Percentiles rank a stretch among this genome's conserved stretches.
phyloP scores from a whole-genome alignment of 64 coral and sea anemone genomes.

The Astreopora myriophthalma region DNA sequence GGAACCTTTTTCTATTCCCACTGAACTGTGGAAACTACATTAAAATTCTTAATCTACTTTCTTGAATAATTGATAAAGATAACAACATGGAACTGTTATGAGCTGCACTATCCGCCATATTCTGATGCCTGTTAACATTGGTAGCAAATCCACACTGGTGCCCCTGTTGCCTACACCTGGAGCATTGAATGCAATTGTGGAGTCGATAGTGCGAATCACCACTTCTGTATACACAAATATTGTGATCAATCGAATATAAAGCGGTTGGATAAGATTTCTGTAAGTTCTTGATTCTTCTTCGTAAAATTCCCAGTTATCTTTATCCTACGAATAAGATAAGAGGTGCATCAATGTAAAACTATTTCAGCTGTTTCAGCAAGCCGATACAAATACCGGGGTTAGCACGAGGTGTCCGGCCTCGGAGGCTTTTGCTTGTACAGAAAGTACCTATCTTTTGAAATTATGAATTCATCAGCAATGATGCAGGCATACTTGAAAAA shows the following conservation, averaged over 20 bases:
- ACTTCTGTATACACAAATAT: slow-evolving; percentile 83
- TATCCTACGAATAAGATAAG: background rate
- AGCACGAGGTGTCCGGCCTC: too few species aligned
- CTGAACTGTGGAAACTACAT: too few species aligned
- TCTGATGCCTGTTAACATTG: slow-evolving; percentile 37
- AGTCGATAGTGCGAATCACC: slow-evolving; percentile 56
- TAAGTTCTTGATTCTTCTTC: background rate
- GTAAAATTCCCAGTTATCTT: background rate
- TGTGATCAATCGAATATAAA: slow-evolving; percentile 45
- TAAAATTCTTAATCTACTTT: background rate
- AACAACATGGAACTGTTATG: slow-evolving; percentile 4
- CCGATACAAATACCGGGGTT: too few species aligned
- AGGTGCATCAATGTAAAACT: background rate
- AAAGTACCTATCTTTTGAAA: too few species aligned
- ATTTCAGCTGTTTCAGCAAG: background rate
- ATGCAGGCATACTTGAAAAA: too few species aligned
- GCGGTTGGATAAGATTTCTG: background rate
- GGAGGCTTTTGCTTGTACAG: too few species aligned
- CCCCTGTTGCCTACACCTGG: background rate
- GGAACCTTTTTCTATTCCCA: too few species aligned
- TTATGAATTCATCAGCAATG: too few species aligned
- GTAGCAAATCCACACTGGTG: background rate
- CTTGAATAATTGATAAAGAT: slow-evolving; percentile 57
- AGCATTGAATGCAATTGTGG: slow-evolving; percentile 15
- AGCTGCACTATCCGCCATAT: slow-evolving; percentile 75